These are phyloP conservation scores for Hoplodrina ambigua DNA, from an alignment of 2,888 invertebrate species.

Conservation along the genomic window DNA sequence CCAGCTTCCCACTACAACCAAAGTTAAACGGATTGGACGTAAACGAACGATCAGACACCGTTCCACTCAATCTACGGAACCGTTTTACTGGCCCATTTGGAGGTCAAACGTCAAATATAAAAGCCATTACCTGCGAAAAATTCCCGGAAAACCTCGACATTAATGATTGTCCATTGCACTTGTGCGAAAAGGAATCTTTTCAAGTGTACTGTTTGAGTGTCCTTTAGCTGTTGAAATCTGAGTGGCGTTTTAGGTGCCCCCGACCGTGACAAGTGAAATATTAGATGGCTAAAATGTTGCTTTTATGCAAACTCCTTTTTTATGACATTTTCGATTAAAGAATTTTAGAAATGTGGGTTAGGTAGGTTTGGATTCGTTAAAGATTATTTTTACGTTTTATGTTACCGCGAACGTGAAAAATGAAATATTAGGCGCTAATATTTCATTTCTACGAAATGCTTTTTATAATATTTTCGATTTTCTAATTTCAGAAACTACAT, in stretches of 20 bases:
- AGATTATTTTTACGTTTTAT: too few relatives aligned
- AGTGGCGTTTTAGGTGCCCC: slow-evolving; percentile 69
- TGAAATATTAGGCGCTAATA: too few relatives aligned
- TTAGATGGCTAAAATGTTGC: slow-evolving; percentile 68
- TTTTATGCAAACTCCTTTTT: slow-evolving; percentile 15
- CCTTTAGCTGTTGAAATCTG: slow-evolving; percentile 71
- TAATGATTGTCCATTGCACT: slow-evolving; percentile 74
- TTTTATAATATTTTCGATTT: too few relatives aligned
- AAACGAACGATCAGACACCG: slow-evolving; percentile 40
- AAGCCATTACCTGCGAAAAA: slow-evolving; percentile 66
- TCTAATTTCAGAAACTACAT: too few relatives aligned
- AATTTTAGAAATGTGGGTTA: too few relatives aligned
- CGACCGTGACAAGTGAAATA: slow-evolving; percentile 66
- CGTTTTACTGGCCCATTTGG: slow-evolving; percentile 53
- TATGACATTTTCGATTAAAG: too few relatives aligned
- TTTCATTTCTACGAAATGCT: too few relatives aligned
- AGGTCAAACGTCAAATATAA: slow-evolving; percentile 65
- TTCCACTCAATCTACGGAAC: slow-evolving; percentile 48
- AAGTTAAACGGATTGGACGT: slow-evolving; percentile 33
- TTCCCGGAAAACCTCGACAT: slow-evolving; percentile 50
- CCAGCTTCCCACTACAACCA: slow-evolving; percentile 22
- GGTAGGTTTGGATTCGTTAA: too few relatives aligned
- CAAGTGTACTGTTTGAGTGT: slow-evolving; percentile 71
- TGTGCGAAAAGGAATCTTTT: slow-evolving; percentile 70
- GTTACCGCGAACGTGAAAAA: too few relatives aligned